Base-by-base conservation (phyloP, 1,140 invertebrate species). In the Cheumatopsyche charites region DNA sequence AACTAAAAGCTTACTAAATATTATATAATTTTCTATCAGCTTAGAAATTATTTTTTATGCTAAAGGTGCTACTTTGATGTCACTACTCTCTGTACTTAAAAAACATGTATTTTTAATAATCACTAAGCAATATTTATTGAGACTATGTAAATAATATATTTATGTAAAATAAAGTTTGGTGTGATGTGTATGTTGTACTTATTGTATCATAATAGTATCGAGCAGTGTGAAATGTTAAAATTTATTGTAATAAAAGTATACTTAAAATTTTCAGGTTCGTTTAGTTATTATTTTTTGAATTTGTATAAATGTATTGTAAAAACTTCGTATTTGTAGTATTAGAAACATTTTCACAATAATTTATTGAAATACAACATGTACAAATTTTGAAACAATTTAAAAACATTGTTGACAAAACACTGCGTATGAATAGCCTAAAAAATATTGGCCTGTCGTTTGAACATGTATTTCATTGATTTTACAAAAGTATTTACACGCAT, bases 41-140 rank as follows among this genome's bases (percentile, higher is more conserved):
- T 19, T 52, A 19, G 19, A 25, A 45, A 23, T 17, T 17, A 52
- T 26, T 49, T 6, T 26, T 13, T 67, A n/a, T 67, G 43, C 21
- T 42, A 67, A 67, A 49, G 21, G 42, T 43, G 29, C 36, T 65
- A 65, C 42, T 19, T 45, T 19, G n/a, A 43, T 17, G 29, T 45
- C 42, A 12, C 42, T 17, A 26, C 11, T 65, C 36, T 29, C 15
- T 67, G 19, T 67, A 49, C 11, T 9, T 49, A 65, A 23, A 67
- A 42, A 66, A 45, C 2, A 13, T n/a, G 43, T 41, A 67, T 45
- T 23, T 13, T 52, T 17, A 29, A 55, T n/a, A 45, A 68, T 36
- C 66, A 36, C 12, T 36, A 45, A 68, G 66, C 66, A 68, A 68
- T 68, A 68, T 55, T 36, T 17, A 36, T 36, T 68, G 47, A 68